Base-by-base conservation (phyloP, 2,113 vertebrate species). In the Ochotona curzoniae region DNA sequence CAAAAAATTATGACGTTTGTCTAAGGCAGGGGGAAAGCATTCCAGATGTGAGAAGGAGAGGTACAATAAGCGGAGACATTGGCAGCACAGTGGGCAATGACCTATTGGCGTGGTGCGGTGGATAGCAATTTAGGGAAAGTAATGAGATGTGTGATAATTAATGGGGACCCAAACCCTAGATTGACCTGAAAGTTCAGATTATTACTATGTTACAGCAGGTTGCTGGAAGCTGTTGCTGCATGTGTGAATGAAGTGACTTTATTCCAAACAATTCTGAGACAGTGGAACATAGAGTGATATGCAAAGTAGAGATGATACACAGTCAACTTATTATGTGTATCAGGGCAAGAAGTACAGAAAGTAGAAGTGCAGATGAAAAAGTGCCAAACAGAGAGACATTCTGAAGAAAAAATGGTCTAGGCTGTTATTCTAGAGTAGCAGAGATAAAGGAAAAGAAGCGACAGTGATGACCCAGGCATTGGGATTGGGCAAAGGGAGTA, bases 221-320 rank as follows among this genome's bases (percentile, higher is more conserved):
- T 92, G 35, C 25, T 86, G 71, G 90, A 81, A 93, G 35, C 38
- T 90, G 38, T 44, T 85, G 64, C 23, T 74, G 8, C 57, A 75
- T 30, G 23, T 82, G 85, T 82, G 74, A 96, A 38, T 70, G 70
- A 95, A 94, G 60, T 80, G 28, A 83, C n/a, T 87, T 90, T 57
- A 49, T 81, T 30, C 9, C n/a, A 90, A 93, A 20, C 28, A 93
- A 1, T 75, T 47, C 17, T 20, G 35, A 91, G 75, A 54, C 15
- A 74, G n/a, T 92, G 25, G 83, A 75, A 88, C 61, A 51, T 11
- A 47, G 30, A 69, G 25, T 95, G 66, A 86, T 90, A 86, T 89
- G 76, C 64, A 91, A 90, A 54, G 17, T 91, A 74, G 57, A 78
- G 47, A 66, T 35, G 11, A 54, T 30, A 7, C 30, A 23, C 60